Evolutionary conservation across 2,113 vertebrate species (phyloP), one percentile per base, ranked within the genome.

Genomic region (Alligator mississippiensis): DNA sequence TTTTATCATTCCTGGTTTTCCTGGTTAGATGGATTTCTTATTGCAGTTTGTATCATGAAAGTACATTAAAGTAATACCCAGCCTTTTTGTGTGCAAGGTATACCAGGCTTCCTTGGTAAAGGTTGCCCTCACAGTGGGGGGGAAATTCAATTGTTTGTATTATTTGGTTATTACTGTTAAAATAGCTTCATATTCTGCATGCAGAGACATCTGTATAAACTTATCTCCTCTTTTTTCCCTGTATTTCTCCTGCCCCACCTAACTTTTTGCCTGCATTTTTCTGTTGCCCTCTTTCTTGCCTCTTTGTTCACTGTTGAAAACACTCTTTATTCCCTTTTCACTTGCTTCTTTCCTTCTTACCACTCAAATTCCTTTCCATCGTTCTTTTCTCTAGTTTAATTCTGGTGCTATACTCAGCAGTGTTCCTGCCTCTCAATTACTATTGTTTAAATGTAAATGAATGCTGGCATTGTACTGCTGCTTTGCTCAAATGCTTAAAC

Each of bases 51-150:
- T 64, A 87, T 2, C 1, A 28, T 47, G 84, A 15, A 60, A 79
- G 68, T 58, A 82, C 95, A 89, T 92, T 93, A 84, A 91, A 93
- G 58, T 75, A 87, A n/a, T 77, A 93, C 95, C 91, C 72, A 84
- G 80, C 80, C 66, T 89, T 90, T 95, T 89, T 89, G 90, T 92
- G 91, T 88, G 75, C 86, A 38, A 38, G 85, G 84, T 89, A 96
- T 9, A n/a, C 88, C 60, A 55, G 62, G 74, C 54, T 93, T 94
- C 84, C 86, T 93, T 86, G 81, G 68, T 72, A 74, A 30, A 87
- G 92, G 90, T 93, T 85, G 89, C 90, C 91, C 90, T 89, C 85
- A 74, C 84, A 57, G 5, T 19, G 34, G 84, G 74, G 63, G 86
- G 92, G 87, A 79, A 95, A 89, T 81, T 77, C 88, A 34, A 94